Base-by-base conservation (phyloP, 2,888 invertebrate genomes). In the Ornithoptera alexandrae region DNA sequence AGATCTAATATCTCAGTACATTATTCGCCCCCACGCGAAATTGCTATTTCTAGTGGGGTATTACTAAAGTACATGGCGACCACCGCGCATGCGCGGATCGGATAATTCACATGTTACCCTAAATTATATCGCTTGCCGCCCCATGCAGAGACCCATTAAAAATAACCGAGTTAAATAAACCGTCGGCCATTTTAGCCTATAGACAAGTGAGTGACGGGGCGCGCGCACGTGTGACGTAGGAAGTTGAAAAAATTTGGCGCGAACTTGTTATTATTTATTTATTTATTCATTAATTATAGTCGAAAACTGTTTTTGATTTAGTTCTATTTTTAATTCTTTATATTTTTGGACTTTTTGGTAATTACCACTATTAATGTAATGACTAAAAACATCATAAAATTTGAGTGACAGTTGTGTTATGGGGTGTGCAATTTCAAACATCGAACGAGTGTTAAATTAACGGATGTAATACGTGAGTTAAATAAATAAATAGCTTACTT, bases 81-180 rank as follows among this genome's bases (percentile, higher is more conserved):
- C 89, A 90, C 89, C 90, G 88, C 91, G 92, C 92, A 90, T 92
- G 92, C 91, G 90, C 88, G 86, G 84, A 82, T 85, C 81, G 75
- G 79, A 83, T 89, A 92, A 88, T 90, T 81, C 82, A 89, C 90
- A 90, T 87, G 88, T 84, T 86, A 86, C 85, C 86, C 88, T 79
- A 88, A 91, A 90, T 90, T 89, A 89, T 82, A 84, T 82, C 73
- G 77, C 78, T 81, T 76, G 78, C 92, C 77, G 79, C 92, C 92
- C 91, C 92, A 92, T 90, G 90, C 92, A 79, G 85, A 87, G 87
- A 81, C 82, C 76, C 76, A 82, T 80, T 87, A 86, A 87, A 90
- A 90, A 90, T 89, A 89, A 84, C 82, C 79, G 74, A 76, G 72
- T 73, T 76, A 73, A 75, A 68, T 69, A 71, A 65, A 72, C 71